Evolutionary conservation across 2,888 invertebrate species (phyloP).

Genomic region (Pollenia labialis): DNA sequence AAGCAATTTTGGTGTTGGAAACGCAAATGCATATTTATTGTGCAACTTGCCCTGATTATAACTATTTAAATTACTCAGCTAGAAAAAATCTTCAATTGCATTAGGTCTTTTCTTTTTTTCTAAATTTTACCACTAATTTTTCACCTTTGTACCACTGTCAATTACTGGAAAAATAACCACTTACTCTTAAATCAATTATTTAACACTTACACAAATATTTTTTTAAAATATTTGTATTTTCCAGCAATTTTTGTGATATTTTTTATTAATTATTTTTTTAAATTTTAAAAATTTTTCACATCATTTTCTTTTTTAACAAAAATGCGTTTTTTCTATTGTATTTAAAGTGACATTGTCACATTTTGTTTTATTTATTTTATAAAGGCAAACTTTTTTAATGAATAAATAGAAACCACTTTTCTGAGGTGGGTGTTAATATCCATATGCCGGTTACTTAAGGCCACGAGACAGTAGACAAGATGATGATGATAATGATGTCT

Average conservation of each 20-base stretch:
- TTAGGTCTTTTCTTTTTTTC: neutral
- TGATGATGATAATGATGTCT: conserved; percentile 5
- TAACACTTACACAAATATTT: conserved; percentile 12
- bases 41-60: too few relatives aligned
- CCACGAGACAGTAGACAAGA: conserved; percentile 57
- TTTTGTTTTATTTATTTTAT: conserved; percentile 34
- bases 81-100: too few relatives aligned
- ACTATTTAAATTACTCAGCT: too few relatives aligned
- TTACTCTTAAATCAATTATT: neutral
- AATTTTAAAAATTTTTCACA: conserved; percentile 29
- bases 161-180: neutral
- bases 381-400: conserved; percentile 6
- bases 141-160: neutral
- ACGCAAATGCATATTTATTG: too few relatives aligned
- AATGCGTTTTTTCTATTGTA: conserved; percentile 17
- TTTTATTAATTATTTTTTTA: neutral
- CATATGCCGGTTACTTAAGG: conserved; percentile 67
- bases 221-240: conserved; percentile 10
- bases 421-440: conserved; percentile 54
- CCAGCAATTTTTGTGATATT: conserved; percentile 6
- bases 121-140: neutral
- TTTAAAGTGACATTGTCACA: conserved; percentile 28
- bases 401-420: conserved; percentile 50
- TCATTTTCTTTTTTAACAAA: conserved; percentile 26
- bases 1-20: too few relatives aligned